Conservation (phyloP, 2,113 vertebrate genomes). For the Datnioides undecimradiatus region DNA sequence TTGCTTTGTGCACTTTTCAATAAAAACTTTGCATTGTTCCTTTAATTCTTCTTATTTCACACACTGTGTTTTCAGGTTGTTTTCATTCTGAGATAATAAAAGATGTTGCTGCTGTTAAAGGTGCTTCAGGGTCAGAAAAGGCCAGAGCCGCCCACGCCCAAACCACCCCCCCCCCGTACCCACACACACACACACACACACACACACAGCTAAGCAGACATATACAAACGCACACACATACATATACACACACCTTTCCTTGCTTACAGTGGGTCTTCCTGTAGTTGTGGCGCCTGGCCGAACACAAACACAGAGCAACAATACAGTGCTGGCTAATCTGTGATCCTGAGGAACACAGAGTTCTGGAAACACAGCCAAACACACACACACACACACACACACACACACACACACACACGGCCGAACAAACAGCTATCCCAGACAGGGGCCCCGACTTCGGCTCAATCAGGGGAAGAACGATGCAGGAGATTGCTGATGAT, state of each 20-base stretch:
- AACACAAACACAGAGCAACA: constrained; percentile 85
- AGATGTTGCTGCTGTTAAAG: neutral
- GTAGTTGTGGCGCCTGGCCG: constrained; percentile 75
- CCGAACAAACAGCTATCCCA: constrained; percentile 70
- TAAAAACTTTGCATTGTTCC: neutral
- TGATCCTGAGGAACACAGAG: constrained; percentile 83
- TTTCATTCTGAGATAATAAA: constrained; percentile 14
- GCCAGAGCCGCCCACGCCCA: constrained; percentile 26
- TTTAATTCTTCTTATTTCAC: neutral
- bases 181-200: constrained; percentile 42
- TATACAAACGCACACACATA: constrained; percentile 42
- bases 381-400: constrained; percentile 52
- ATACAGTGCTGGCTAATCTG: constrained; percentile 82
- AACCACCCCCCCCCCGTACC: constrained; percentile 16
- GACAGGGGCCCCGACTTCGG: constrained; percentile 70
- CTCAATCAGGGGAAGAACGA: constrained; percentile 78
- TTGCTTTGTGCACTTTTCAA: no score
- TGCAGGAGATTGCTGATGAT: constrained; percentile 77
- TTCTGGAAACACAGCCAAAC: constrained; percentile 79
- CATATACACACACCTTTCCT: constrained; percentile 71
- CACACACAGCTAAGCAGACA: neutral
- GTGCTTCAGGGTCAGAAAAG: constrained; percentile 9
- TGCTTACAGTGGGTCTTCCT: constrained; percentile 82
- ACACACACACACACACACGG: constrained; percentile 29
- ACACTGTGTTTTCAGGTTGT: neutral